A percentile compares a stretch with the other conserved stretches of the same genome.
Conservation (phyloP, 2,888 invertebrate genomes). For the Agrochola circellaris region DNA sequence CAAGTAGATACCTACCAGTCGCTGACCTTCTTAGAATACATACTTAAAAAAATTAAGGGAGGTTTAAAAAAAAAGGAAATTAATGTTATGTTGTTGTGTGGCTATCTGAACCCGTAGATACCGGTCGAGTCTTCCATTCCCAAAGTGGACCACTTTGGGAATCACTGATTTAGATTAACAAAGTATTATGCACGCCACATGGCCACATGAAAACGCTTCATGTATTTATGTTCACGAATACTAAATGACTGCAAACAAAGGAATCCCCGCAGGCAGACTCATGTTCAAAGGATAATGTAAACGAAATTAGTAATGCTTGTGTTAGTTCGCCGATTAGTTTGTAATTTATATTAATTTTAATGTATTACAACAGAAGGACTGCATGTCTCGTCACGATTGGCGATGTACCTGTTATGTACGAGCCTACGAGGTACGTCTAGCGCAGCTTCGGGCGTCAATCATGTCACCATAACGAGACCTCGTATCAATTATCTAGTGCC, state of each 20-base stretch:
- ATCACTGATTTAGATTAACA: not conserved
- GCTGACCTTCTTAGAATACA: too few relatives aligned
- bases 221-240: conserved; percentile 22
- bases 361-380: not conserved
- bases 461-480: not conserved
- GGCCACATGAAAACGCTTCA: conserved; percentile 3
- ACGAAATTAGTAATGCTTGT: conserved; percentile 23
- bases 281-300: conserved; percentile 16
- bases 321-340: not conserved
- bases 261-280: conserved; percentile 3
- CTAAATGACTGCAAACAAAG: conserved; percentile 23
- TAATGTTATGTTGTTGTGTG: too few relatives aligned
- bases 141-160: too few relatives aligned
- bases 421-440: not conserved
- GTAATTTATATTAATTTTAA: not conserved
- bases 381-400: not conserved
- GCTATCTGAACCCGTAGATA: too few relatives aligned
- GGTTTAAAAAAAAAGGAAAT: too few relatives aligned
- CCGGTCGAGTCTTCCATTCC: too few relatives aligned
- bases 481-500: not conserved
- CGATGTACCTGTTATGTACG: not conserved
- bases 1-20: too few relatives aligned
- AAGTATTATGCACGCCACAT: conserved; percentile 4
- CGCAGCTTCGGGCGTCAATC: not conserved
- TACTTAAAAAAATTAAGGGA: too few relatives aligned